Conservation (phyloP, 92 coral and sea anemone species). For the Pocillopora grandis region DNA sequence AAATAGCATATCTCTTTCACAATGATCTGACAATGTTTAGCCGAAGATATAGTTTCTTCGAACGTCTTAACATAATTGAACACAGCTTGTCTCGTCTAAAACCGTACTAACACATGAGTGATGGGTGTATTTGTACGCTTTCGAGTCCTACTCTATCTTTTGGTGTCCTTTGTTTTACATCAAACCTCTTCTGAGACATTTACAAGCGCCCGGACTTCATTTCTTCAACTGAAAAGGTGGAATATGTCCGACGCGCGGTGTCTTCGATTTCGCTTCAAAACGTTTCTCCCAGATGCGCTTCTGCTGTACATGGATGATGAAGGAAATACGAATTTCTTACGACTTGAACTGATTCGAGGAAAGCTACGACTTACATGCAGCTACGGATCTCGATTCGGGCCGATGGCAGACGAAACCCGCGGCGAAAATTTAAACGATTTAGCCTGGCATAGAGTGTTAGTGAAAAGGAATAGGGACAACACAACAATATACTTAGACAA, state of each 20-base stretch:
- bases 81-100: background rate
- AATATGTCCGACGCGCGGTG: conserved; percentile 36
- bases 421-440: conserved; percentile 39
- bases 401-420: conserved; percentile 17
- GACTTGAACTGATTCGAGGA: conserved; percentile 34
- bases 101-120: background rate
- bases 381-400: conserved; percentile 16
- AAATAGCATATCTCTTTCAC: background rate
- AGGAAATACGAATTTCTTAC: conserved; percentile 36
- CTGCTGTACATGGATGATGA: conserved; percentile 52
- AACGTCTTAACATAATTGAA: background rate
- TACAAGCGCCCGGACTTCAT: conserved; percentile 42
- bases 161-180: background rate
- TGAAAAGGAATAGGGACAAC: conserved; percentile 9
- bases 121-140: conserved; percentile 7
- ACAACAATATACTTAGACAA: conserved; percentile 11
- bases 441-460: conserved; percentile 30
- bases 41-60: background rate
- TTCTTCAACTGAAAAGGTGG: conserved; percentile 58
- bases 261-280: conserved; percentile 60
- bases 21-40: background rate
- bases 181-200: conserved; percentile 40
- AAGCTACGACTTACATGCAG: conserved; percentile 17
- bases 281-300: conserved; percentile 48
- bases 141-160: background rate